Conservation (phyloP, 2,888 invertebrate species). For the Acleris sparsana region DNA sequence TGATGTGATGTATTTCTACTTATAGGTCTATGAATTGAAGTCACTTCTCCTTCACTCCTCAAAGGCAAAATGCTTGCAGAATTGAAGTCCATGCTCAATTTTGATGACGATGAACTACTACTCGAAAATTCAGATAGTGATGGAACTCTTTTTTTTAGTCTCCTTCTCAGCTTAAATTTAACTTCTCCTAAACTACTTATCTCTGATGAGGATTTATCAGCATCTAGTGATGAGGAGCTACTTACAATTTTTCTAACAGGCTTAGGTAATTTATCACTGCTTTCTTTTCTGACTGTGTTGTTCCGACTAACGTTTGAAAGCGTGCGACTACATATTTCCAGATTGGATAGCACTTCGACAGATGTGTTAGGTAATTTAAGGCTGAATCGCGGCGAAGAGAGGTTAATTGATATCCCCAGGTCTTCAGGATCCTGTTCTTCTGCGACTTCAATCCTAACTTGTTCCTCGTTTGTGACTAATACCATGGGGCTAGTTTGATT, state of each 20-base stretch:
- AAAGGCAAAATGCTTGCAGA: constrained; percentile 62
- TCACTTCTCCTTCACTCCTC: constrained; percentile 71
- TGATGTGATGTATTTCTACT: constrained; percentile 43
- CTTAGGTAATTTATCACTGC: constrained; percentile 39
- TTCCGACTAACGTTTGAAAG: constrained; percentile 35
- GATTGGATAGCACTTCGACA: constrained; percentile 63
- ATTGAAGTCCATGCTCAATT: constrained; percentile 56
- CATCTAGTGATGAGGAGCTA: constrained; percentile 69
- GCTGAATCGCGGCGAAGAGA: constrained; percentile 74
- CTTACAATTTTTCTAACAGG: constrained; percentile 45
- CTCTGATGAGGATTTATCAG: constrained; percentile 70
- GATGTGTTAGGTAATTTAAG: constrained; percentile 69
- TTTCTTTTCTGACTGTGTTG: constrained; percentile 32
- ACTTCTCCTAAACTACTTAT: constrained; percentile 77
- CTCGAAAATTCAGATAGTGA: constrained; percentile 60
- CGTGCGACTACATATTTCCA: constrained; percentile 48
- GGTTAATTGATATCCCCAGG: constrained; percentile 67
- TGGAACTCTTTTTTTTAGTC: constrained; percentile 49
- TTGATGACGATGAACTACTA: constrained; percentile 61
- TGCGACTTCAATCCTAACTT: constrained; percentile 49
- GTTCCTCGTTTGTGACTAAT: constrained; percentile 51
- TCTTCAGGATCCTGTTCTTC: constrained; percentile 50
- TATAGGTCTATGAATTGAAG: constrained; percentile 50
- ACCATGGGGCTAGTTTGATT: constrained; percentile 69
- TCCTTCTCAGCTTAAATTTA: constrained; percentile 55